A percentile compares a stretch with the other conserved stretches of the same genome.
phyloP scores from a whole-genome alignment of 2,113 vertebrate genomes.

The Chaetura pelagica region DNA sequence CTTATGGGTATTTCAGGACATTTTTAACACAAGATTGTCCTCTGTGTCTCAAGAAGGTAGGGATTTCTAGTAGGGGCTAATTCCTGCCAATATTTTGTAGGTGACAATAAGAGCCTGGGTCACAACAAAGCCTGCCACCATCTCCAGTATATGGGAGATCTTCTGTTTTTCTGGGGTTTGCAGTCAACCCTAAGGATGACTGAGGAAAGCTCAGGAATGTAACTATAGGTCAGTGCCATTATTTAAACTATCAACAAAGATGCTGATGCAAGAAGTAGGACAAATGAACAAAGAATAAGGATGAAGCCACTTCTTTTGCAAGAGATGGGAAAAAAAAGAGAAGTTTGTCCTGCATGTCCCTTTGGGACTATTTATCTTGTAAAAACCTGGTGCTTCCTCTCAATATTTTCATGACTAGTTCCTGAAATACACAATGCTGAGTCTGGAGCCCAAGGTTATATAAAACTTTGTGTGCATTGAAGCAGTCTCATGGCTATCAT shows the following conservation, averaged over 20 bases:
- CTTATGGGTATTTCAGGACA: neutral
- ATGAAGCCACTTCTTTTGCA: neutral
- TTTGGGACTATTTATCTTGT: neutral
- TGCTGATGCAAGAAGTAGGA: slow-evolving; percentile 5
- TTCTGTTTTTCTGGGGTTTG: neutral
- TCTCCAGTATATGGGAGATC: neutral
- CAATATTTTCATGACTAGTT: neutral
- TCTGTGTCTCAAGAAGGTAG: neutral
- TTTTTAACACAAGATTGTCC: neutral
- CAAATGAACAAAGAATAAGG: neutral
- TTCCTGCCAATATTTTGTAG: neutral
- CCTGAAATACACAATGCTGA: neutral
- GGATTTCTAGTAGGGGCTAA: neutral
- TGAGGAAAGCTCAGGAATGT: neutral
- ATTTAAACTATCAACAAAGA: neutral
- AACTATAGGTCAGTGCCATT: neutral
- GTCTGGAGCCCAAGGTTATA: neutral
- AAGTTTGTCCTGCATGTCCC: neutral
- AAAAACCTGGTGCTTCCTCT: neutral
- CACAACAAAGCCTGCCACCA: neutral
- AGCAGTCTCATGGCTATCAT: neutral
- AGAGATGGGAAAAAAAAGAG: neutral
- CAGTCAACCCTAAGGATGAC: neutral
- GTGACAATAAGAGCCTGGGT: neutral
- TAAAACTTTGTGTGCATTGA: neutral